Conservation (phyloP, 1,140 invertebrate genomes). For the Leptonema lineaticorne region DNA sequence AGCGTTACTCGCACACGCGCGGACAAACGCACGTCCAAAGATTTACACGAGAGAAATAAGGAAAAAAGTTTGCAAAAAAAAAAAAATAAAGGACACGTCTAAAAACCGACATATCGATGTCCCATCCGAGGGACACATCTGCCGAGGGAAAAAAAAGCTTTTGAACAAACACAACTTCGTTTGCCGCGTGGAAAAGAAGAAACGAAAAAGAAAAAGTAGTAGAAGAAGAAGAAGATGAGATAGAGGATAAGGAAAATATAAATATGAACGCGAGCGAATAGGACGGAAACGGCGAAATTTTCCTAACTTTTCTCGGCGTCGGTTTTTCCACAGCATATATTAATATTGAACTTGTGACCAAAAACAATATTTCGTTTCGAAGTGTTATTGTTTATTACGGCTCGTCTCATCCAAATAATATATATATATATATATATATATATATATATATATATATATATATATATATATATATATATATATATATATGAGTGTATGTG, state of each 20-base stretch:
- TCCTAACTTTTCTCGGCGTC: constrained; percentile 7
- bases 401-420: no score
- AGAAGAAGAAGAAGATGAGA: no score
- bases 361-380: constrained; percentile 1
- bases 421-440: no score
- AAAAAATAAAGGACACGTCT: background rate
- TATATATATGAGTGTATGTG: no score
- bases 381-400: background rate
- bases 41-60: constrained; percentile 9
- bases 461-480: no score
- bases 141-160: constrained; percentile 7
- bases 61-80: no score
- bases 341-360: constrained; percentile 1
- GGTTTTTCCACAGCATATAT: constrained; percentile 14
- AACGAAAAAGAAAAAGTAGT: no score
- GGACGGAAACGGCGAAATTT: constrained; percentile 7
- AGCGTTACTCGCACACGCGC: no score
- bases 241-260: no score
- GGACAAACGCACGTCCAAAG: constrained; percentile 7
- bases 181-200: no score
- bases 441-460: no score
- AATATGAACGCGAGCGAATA: no score
- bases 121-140: constrained; percentile 21
- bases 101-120: constrained; percentile 24
- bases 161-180: constrained; percentile 9